Percentiles rank a stretch among this genome's conserved stretches.
Evolutionary conservation across 1,140 invertebrate species (phyloP).

Genomic region (Himalopsyche phryganea): DNA sequence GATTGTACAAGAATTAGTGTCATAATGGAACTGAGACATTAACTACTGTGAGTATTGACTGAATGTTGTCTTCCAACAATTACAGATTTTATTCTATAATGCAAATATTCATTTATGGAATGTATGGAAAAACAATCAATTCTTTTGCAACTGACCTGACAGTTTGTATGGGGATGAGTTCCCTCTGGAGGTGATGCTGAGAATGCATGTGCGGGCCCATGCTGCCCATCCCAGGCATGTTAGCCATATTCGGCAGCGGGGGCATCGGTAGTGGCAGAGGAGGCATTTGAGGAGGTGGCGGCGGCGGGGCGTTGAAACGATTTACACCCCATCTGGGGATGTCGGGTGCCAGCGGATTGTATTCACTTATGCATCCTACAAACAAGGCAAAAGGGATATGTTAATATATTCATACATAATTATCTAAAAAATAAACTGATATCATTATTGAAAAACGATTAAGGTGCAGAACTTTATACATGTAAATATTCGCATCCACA

Average conservation of each 20-base stretch:
- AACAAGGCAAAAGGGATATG: constrained; percentile 29
- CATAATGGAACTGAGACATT: no score
- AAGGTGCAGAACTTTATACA: no score
- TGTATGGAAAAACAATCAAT: no score
- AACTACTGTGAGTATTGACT: no score
- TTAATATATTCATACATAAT: no score
- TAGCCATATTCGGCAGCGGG: constrained; percentile 29
- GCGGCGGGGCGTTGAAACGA: constrained; percentile 40
- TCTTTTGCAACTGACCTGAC: constrained; percentile 27
- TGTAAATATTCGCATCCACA: no score
- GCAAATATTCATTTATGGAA: no score
- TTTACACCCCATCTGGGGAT: constrained; percentile 58
- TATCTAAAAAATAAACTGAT: no score
- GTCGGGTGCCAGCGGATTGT: constrained; percentile 84
- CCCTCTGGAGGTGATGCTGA: constrained; percentile 38
- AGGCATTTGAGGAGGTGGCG: constrained; percentile 34
- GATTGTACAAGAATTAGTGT: no score
- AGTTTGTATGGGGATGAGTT: constrained; percentile 46
- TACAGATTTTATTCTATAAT: no score
- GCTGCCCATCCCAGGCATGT: constrained; percentile 26
- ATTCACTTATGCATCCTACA: constrained; percentile 52
- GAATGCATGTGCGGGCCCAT: constrained; percentile 33
- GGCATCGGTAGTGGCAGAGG: constrained; percentile 33
- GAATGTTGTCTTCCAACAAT: no score
- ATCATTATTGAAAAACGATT: no score